Conservation (phyloP, 2,797 vertebrate genomes). For the Hyperoplus lanceolatus region DNA sequence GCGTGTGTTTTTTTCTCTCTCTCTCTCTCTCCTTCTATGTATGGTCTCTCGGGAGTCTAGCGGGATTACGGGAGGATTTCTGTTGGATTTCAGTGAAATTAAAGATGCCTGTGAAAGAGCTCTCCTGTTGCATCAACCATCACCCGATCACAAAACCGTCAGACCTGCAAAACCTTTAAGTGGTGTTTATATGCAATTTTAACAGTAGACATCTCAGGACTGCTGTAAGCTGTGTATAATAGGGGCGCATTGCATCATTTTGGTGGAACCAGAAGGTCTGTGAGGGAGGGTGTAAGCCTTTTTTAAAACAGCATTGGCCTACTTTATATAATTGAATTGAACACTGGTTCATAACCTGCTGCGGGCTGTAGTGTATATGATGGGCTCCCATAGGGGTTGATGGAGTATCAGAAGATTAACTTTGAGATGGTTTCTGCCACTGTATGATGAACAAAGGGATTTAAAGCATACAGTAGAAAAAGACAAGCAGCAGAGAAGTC, state of each 20-base stretch:
- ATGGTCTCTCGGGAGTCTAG: conserved; percentile 65
- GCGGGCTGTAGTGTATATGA: not conserved
- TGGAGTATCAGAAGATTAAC: not conserved
- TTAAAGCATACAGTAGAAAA: not conserved
- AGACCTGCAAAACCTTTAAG: conserved; percentile 47
- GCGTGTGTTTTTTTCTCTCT: conserved; percentile 23
- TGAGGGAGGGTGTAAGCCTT: conserved; percentile 31
- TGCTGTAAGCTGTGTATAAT: conserved; percentile 59
- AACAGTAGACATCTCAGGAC: conserved; percentile 35
- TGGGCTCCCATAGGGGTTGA: conserved; percentile 8
- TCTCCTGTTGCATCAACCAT: conserved; percentile 74
- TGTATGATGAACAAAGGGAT: not conserved
- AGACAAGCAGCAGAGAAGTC: not conserved
- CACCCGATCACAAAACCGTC: conserved; percentile 63
- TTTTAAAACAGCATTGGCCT: conserved; percentile 54
- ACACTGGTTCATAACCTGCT: conserved; percentile 1
- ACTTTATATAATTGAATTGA: conserved; percentile 53
- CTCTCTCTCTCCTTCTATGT: conserved; percentile 46
- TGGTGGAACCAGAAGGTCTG: conserved; percentile 33
- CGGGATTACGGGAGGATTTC: conserved; percentile 79
- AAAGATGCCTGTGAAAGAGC: conserved; percentile 48
- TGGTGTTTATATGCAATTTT: conserved; percentile 71
- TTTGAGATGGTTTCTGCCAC: not conserved
- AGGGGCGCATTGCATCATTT: conserved; percentile 66
- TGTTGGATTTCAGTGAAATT: conserved; percentile 64